Conservation (phyloP, 2,888 invertebrate genomes). For the Eupithecia subumbrata region DNA sequence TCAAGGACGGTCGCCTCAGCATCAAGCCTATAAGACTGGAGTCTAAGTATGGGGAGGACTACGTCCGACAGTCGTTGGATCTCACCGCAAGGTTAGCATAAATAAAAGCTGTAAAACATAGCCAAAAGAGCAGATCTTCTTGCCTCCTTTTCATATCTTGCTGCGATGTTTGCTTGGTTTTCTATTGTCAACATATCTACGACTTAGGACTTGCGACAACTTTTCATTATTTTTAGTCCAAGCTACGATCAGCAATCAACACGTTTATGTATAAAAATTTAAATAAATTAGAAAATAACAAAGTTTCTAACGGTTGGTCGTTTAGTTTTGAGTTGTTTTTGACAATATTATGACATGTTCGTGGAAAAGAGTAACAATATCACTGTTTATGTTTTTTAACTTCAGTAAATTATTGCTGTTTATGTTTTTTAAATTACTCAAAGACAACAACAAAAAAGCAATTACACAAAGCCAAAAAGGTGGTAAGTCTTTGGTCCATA, state of each 20-base stretch:
- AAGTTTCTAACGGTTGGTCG: neutral
- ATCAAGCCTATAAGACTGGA: slow-evolving; percentile 85
- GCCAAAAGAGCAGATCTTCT: neutral
- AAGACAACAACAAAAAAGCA: neutral
- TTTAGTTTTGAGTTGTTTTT: neutral
- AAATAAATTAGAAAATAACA: neutral
- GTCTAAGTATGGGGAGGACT: slow-evolving; percentile 80
- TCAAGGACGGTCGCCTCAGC: slow-evolving; percentile 80
- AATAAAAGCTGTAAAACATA: neutral
- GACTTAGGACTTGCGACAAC: neutral
- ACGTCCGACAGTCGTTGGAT: slow-evolving; percentile 71
- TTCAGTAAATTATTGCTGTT: too few species aligned
- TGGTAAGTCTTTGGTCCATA: neutral
- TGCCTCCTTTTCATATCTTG: neutral
- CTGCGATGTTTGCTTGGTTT: neutral
- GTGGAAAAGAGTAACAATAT: neutral
- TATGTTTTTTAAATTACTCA: neutral
- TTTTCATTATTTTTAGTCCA: neutral
- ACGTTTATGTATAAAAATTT: neutral
- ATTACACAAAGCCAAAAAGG: neutral
- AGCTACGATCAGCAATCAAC: neutral
- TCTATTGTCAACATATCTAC: neutral
- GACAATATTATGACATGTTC: neutral
- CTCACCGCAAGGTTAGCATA: slow-evolving; percentile 63
- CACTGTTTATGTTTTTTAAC: neutral